These are phyloP conservation scores for Polymixis flavicincta DNA, from an alignment of 2,888 invertebrate species.

Conservation along the genomic window DNA sequence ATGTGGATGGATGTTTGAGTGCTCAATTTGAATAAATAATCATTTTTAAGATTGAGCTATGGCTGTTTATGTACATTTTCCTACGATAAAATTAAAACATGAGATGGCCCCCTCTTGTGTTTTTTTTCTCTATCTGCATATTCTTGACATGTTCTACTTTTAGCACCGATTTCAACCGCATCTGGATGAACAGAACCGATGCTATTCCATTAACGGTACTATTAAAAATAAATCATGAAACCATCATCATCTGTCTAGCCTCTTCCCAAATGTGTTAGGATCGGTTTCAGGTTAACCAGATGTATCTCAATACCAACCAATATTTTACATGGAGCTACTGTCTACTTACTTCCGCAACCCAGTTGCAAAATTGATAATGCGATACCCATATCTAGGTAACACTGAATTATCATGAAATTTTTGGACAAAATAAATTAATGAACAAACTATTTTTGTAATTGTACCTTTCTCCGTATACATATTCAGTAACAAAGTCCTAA, in stretches of 20 bases:
- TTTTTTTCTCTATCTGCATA: neutral
- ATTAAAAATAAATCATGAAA: no score
- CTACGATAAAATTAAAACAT: no score
- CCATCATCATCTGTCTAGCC: no score
- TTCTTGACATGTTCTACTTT: neutral
- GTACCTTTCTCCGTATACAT: slow-evolving; percentile 7
- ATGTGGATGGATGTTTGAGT: neutral
- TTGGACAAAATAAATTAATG: neutral
- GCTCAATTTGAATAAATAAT: slow-evolving; percentile 8
- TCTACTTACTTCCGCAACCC: no score
- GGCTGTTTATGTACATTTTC: neutral
- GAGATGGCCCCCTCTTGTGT: no score
- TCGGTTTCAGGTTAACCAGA: no score
- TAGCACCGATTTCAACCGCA: neutral
- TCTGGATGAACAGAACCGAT: neutral
- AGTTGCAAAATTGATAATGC: no score
- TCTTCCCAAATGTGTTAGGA: no score
- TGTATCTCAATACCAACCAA: no score
- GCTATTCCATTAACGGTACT: neutral
- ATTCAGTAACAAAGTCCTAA: slow-evolving; percentile 41
- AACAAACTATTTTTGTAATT: slow-evolving; percentile 4
- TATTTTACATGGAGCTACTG: no score
- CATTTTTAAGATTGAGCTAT: neutral
- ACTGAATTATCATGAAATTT: no score
- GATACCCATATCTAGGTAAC: no score